phyloP scores from a whole-genome alignment of 2,888 invertebrate genomes.

The Leptopilina drosophilae region DNA sequence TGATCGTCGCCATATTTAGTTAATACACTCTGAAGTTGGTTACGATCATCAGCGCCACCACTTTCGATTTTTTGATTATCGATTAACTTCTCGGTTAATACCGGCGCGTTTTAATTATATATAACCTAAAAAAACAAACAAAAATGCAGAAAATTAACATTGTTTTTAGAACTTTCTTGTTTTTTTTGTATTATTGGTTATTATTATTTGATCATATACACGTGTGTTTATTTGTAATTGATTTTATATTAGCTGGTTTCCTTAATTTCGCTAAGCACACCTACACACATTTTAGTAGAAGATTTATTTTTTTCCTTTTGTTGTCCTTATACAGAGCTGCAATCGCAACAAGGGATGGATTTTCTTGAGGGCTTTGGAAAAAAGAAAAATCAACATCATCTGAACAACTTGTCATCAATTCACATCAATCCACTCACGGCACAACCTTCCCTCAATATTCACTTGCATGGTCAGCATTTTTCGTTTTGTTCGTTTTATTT shows the following conservation, averaged over 20 bases:
- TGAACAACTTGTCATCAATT: constrained; percentile 67
- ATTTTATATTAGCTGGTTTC: constrained; percentile 28
- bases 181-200: too few species aligned
- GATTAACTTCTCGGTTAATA: too few species aligned
- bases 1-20: not conserved
- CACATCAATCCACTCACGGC: constrained; percentile 72
- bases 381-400: constrained; percentile 70
- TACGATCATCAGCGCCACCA: not conserved
- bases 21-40: constrained; percentile 1
- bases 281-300: constrained; percentile 42
- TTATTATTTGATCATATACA: not conserved
- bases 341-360: constrained; percentile 76
- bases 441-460: constrained; percentile 74
- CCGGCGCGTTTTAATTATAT: too few species aligned
- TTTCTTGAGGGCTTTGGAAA: constrained; percentile 76
- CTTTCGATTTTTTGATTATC: too few species aligned
- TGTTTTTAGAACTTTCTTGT: too few species aligned
- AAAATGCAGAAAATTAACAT: too few species aligned
- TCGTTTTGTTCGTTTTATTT: constrained; percentile 55
- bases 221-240: not conserved
- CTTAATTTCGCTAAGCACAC: constrained; percentile 14
- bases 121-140: too few species aligned
- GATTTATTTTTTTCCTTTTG: constrained; percentile 58
- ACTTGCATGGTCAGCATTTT: constrained; percentile 72
- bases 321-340: constrained; percentile 66